Evolutionary conservation across 2,888 invertebrate species (phyloP), one percentile per base, ranked within the genome.

Genomic region (Leucophora obtusa): DNA sequence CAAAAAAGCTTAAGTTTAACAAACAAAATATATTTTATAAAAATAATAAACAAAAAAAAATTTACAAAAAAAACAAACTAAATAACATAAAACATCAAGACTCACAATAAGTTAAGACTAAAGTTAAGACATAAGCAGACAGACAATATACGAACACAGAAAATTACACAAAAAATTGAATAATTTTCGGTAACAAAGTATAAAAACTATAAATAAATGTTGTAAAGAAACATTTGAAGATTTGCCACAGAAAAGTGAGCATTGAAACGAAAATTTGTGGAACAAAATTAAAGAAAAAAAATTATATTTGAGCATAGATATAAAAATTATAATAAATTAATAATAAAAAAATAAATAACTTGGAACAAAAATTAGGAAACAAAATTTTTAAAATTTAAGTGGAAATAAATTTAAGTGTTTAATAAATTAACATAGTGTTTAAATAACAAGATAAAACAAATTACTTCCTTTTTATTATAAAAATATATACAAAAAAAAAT

Each of bases 191-290:
- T 53, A 35, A 74, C 54, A n/a, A 50, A 58, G 78, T 84, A 84
- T 85, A 85, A 86, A 89, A 89, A 86, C 87, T 89, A 89, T 88
- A 89, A 89, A 88, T 89, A 89, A 89, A 87, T 85, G 87, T 87
- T 82, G 85, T 86, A 84, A 86, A 86, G 84, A 86, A 85, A 86
- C 87, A 89, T 87, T 88, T 85, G 84, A 86, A 89, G 87, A 88
- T 88, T 89, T 88, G 86, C 86, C 73, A 47, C 70, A 69, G 65
- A 56, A 81, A 85, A 87, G 86, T 85, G 85, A 84, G 84, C 68
- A 69, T 84, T 85, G 85, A 82, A 83, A 65, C 85, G 83, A 84
- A 83, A 83, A 71, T 47, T 28, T 33, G 10, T 14, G 11, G 33
- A 70, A 65, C 51, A 43, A 59, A 66, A 11, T 38, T 38, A 38